Percentiles rank a stretch among this genome's conserved stretches.
phyloP scores from a whole-genome alignment of 2,888 invertebrate genomes.

The Arrhopalites spinosus region DNA sequence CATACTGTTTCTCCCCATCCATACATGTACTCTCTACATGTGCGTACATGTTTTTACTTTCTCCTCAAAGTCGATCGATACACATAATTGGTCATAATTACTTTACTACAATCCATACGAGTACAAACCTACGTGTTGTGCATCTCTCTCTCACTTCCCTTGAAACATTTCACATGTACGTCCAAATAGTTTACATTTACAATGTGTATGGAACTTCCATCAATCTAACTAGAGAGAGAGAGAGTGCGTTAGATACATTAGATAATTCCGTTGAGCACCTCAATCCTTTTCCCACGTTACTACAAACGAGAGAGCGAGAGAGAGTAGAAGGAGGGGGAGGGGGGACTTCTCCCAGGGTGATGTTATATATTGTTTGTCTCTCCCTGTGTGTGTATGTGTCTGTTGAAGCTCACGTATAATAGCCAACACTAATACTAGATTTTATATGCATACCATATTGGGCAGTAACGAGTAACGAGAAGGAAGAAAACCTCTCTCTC shows the following conservation, averaged over 20 bases:
- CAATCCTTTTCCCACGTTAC: conserved; percentile 10
- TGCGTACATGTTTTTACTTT: conserved; percentile 20
- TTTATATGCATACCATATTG: conserved; percentile 24
- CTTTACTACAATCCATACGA: conserved; percentile 27
- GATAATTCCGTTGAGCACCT: conserved; percentile 21
- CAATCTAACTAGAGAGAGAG: neutral
- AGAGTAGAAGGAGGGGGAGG: too few relatives aligned
- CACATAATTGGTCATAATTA: conserved; percentile 38
- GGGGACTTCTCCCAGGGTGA: neutral
- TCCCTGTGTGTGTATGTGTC: neutral
- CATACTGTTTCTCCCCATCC: neutral
- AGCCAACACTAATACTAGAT: neutral
- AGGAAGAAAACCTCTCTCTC: conserved; percentile 4
- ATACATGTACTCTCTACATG: neutral
- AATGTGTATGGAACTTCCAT: neutral
- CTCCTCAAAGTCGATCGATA: conserved; percentile 29
- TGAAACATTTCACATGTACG: neutral
- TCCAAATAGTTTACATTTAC: neutral
- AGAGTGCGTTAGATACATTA: conserved; percentile 20
- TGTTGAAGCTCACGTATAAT: neutral
- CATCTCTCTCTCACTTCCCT: neutral
- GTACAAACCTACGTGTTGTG: conserved; percentile 9
- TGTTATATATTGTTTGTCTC: neutral
- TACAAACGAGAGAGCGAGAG: neutral
- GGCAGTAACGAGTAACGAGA: neutral